Evolutionary conservation across 2,797 vertebrate genomes (phyloP).

Genomic region (Onychomys torridus): DNA sequence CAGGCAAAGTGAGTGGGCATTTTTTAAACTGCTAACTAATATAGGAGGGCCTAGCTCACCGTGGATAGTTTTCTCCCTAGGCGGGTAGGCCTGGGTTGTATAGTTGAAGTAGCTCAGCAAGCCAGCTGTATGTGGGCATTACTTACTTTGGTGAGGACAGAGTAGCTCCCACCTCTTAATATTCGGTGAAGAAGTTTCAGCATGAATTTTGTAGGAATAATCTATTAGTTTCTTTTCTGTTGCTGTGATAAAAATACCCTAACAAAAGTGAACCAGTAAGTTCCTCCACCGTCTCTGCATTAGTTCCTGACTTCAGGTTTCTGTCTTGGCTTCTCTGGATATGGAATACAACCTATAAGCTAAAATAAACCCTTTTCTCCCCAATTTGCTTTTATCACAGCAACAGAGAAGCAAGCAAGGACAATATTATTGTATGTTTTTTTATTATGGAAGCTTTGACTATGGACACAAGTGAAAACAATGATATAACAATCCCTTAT

Average conservation of each 20-base stretch:
- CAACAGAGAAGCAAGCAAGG: background rate
- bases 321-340: background rate
- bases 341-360: background rate
- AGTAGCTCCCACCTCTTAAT: background rate
- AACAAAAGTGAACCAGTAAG: background rate
- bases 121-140: background rate
- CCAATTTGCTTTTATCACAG: background rate
- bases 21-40: background rate
- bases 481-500: background rate
- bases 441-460: constrained; percentile 26
- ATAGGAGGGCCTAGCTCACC: background rate
- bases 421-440: background rate
- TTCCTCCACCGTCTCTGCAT: background rate
- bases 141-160: background rate
- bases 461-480: background rate
- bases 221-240: background rate
- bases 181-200: background rate
- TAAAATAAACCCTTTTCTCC: background rate
- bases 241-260: background rate
- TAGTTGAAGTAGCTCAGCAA: background rate
- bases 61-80: background rate
- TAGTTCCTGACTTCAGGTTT: background rate
- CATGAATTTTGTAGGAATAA: background rate
- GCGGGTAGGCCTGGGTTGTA: background rate
- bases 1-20: background rate